Base-by-base conservation (phyloP, 2,113 vertebrate species). In the Dipodomys ordii region DNA sequence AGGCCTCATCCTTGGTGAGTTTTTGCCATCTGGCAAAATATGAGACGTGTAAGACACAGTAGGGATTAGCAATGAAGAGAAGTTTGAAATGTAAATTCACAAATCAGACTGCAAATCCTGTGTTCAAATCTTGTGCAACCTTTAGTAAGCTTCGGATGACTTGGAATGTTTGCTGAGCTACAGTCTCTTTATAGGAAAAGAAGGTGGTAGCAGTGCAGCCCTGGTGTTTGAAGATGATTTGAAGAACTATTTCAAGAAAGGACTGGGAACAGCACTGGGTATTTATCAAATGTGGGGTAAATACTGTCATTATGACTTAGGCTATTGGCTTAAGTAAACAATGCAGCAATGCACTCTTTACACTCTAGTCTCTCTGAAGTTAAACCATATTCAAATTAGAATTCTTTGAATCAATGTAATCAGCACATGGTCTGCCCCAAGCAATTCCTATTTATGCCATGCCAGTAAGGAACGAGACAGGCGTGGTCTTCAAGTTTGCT, bases 201-300 rank as follows among this genome's bases (percentile, higher is more conserved):
- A 53, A 67, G 46, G 8, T 0, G 57, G 0, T 10, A 44, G 19
- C 0, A 3, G 71, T 6, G 16, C 27, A 28, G 1, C 15, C 35
- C 73, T 18, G 11, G 57, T 49, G 49, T 4, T 3, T 8, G 39
- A 30, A 53, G 67, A 93, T 2, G 25, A 68, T 7, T 27, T 1
- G 2, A 79, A 32, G n/a, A 11, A 74, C 4, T 5, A 44, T 57
- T 32, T 78, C 71, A 25, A 0, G 0, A 7, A 23, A 49, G 22
- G 4, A 6, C 28, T 2, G 28, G 44, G 73, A 30, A 16, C 0
- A 11, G 68, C 1, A 23, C 19, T 22, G 2, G 44, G 57, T 39
- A 25, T 22, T 35, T n/a, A 18, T 13, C 1, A 13, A 2, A 1
- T 3, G 2, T 0, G 0, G 6, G 7, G 32, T 4, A 4, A 60